Evolutionary conservation across 2,113 vertebrate species (phyloP), one percentile per base, ranked within the genome.

Genomic region (Pao palembangensis): DNA sequence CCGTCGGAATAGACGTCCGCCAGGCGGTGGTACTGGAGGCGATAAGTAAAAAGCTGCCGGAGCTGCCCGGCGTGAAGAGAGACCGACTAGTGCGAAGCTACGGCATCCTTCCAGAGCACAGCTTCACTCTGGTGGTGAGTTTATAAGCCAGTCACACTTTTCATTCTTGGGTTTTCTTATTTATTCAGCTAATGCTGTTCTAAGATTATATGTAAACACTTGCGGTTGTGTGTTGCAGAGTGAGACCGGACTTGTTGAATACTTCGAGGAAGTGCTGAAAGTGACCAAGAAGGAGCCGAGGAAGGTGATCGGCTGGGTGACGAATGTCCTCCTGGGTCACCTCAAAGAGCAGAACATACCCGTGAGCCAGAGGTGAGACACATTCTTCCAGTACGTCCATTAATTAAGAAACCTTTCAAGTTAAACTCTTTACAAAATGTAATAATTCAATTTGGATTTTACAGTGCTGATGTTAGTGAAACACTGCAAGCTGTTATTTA

Each of bases 261-360:
- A 93, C 86, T 99, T 96, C 81, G 93, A 96, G 80, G 81, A 69
- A 1, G 92, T 98, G 69, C 75, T 94, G 44, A 90, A 88, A 79
- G 80, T 80, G 61, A 95, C 94, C 20, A 91, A 79, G 46, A 92
- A 87, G 85, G 92, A 93, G 76, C 93, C 95, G 2, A 93, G 90
- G 83, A 97, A 92, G 73, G 94, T 95, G 83, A 92, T 96, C 28
- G 94, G 92, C 81, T 99, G 96, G 98, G 85, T 99, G 84, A 90
- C 94, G 13, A 94, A 94, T 0, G 90, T 92, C 73, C 81, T 97
- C 10, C 78, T 97, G 76, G 88, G 93, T 53, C 90, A 92, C 60
- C 87, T 99, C 79, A 96, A 93, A 72, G 90, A 93, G 10, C 80
- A 87, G 77, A 92, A 89, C 72, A 81, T 94, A 53, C 85, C 87